Evolutionary conservation across 92 coral and sea anemone species (phyloP).

Genomic region (Palythoa heliodiscus): DNA sequence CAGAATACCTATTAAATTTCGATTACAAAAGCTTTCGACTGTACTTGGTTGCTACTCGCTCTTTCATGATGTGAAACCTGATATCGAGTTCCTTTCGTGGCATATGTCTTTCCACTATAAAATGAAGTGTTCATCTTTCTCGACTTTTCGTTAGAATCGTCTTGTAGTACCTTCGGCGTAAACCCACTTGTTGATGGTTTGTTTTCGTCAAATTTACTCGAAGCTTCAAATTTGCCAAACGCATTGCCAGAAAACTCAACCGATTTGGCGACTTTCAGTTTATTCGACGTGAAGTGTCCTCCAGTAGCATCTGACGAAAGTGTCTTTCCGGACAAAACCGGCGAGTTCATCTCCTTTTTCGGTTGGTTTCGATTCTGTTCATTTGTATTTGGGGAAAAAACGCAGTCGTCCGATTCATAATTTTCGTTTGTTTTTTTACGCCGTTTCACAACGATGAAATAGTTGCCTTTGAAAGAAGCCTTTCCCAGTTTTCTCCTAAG

Average conservation of each 20-base stretch:
- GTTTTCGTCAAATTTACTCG: conserved; percentile 19
- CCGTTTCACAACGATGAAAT: not conserved
- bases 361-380: not conserved
- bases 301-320: not conserved
- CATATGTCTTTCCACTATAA: not conserved
- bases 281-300: conserved; percentile 9
- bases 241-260: not conserved
- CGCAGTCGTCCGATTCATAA: conserved; percentile 3
- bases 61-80: not conserved
- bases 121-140: not conserved
- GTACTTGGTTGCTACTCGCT: not conserved
- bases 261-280: not conserved
- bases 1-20: conserved; percentile 15
- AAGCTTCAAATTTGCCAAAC: not conserved
- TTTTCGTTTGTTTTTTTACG: not conserved
- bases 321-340: not conserved
- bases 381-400: not conserved
- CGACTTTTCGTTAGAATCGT: not conserved
- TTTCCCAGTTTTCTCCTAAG: conserved; percentile 14
- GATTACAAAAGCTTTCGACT: conserved; percentile 9
- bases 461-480: not conserved
- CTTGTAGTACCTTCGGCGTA: not conserved
- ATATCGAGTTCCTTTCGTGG: not conserved
- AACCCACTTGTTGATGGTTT: conserved; percentile 33
- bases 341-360: conserved; percentile 3